Evolutionary conservation across 2,113 vertebrate species (phyloP).

Genomic region (Ramphastos sulfuratus): DNA sequence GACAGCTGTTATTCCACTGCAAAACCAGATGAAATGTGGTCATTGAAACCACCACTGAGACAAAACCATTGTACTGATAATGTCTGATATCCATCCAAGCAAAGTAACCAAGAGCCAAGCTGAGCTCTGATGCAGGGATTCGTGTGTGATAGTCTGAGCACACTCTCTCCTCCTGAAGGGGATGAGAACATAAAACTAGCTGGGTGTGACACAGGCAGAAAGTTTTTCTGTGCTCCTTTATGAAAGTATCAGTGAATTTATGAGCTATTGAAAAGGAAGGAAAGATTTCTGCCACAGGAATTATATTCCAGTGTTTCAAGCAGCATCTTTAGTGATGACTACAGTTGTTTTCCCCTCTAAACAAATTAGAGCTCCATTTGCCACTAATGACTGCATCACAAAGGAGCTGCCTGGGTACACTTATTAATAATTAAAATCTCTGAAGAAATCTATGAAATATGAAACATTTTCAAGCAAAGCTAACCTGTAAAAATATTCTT

Average conservation of each 20-base stretch:
- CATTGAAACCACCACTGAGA: not conserved
- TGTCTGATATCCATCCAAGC: not conserved
- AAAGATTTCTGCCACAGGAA: not conserved
- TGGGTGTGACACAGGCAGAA: not conserved
- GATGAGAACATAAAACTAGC: not conserved
- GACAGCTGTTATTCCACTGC: not conserved
- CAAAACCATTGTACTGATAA: not conserved
- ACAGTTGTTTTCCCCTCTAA: not conserved
- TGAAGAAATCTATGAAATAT: not conserved
- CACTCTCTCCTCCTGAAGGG: not conserved
- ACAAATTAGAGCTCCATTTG: constrained; percentile 48
- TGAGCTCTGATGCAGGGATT: not conserved
- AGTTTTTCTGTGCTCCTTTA: not conserved
- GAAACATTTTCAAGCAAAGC: constrained; percentile 25
- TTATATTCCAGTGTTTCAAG: not conserved
- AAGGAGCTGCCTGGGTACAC: not conserved
- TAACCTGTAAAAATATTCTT: not conserved
- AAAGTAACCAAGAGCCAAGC: accelerated
- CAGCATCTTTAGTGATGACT: not conserved
- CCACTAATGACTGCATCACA: constrained; percentile 38
- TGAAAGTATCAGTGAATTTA: not conserved
- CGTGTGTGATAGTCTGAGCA: not conserved
- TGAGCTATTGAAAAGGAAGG: not conserved
- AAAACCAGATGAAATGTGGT: not conserved
- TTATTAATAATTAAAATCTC: constrained; percentile 55